Evolutionary conservation across 2,113 vertebrate species (phyloP).

Genomic region (Uria aalge): DNA sequence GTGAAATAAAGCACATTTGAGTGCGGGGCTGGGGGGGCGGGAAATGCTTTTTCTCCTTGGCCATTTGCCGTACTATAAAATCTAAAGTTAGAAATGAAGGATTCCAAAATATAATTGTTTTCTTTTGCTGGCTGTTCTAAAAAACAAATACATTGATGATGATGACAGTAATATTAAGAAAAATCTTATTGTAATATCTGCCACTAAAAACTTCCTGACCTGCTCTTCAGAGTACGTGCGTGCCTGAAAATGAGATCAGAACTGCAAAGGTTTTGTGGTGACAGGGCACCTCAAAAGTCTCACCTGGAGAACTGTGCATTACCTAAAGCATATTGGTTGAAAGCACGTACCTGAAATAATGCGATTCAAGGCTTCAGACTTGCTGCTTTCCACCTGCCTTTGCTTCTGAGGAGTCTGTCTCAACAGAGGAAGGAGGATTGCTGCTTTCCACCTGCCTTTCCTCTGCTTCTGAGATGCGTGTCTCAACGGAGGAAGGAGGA

Average conservation of each 20-base stretch:
- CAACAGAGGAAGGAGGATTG: background rate
- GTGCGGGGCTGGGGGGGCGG: too few species aligned
- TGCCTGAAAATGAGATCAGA: background rate
- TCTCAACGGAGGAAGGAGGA: background rate
- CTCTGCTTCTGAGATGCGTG: background rate
- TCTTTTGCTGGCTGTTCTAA: background rate
- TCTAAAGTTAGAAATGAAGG: background rate
- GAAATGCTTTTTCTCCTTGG: background rate
- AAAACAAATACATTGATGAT: background rate
- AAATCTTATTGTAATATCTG: background rate
- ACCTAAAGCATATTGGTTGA: background rate
- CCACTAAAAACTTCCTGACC: background rate
- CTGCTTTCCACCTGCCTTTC: background rate
- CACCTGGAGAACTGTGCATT: background rate
- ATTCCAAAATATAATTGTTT: background rate
- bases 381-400: background rate
- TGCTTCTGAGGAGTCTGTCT: background rate
- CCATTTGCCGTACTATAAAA: background rate
- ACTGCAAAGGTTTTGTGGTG: background rate
- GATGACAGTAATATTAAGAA: background rate
- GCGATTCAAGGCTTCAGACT: background rate
- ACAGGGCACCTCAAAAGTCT: background rate
- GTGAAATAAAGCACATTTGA: constrained; percentile 53
- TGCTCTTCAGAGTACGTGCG: background rate
- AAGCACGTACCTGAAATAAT: background rate